phyloP scores from a whole-genome alignment of 2,888 invertebrate genomes.

The Rosalia funebris region DNA sequence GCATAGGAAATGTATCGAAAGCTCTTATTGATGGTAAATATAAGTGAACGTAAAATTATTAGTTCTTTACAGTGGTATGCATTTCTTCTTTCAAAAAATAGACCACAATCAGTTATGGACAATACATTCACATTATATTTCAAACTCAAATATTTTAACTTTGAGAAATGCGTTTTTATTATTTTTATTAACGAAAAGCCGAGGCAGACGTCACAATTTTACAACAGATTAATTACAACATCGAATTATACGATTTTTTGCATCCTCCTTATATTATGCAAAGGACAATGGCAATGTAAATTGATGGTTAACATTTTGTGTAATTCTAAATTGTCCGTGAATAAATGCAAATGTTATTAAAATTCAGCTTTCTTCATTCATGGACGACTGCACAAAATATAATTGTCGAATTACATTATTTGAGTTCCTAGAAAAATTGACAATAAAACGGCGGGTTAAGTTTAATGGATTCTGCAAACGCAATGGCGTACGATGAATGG shows the following conservation, averaged over 20 bases:
- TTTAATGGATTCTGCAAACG: background rate
- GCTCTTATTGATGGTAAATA: no score
- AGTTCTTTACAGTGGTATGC: no score
- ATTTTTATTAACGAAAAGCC: no score
- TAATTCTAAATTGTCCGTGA: background rate
- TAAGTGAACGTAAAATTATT: no score
- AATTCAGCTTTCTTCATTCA: conserved; percentile 2
- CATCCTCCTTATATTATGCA: background rate
- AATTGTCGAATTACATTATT: conserved; percentile 1
- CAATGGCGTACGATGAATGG: no score
- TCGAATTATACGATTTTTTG: background rate
- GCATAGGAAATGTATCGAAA: no score
- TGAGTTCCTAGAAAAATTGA: background rate
- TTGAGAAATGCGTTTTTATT: no score
- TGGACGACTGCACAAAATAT: background rate
- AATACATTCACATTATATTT: no score
- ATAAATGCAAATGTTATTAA: background rate
- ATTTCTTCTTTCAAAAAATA: no score
- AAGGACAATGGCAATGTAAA: background rate
- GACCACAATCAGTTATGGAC: no score
- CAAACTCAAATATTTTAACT: no score
- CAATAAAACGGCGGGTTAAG: background rate
- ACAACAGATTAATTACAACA: background rate
- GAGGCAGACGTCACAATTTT: no score
- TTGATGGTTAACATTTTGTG: background rate